Evolutionary conservation across 2,113 vertebrate genomes (phyloP).

Genomic region (Grammomys dolichurus): DNA sequence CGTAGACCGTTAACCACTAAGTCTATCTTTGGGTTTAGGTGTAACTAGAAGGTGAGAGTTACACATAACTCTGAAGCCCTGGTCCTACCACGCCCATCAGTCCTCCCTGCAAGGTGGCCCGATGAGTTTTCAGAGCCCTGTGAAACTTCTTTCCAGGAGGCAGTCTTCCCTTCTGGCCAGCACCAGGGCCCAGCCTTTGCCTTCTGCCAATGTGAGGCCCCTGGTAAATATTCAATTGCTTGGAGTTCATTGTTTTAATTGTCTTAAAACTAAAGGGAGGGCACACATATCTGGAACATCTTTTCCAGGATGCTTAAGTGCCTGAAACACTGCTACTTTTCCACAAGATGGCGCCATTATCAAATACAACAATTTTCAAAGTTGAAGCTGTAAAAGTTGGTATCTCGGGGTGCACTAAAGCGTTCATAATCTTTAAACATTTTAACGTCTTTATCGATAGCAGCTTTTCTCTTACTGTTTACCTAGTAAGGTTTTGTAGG

Average conservation of each 20-base stretch:
- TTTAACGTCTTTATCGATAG: background rate
- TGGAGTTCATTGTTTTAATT: background rate
- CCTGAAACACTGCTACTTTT: constrained; percentile 43
- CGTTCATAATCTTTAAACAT: background rate
- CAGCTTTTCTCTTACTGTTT: background rate
- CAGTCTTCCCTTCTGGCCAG: too few relatives aligned
- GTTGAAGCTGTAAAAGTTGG: background rate
- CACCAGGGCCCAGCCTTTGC: background rate
- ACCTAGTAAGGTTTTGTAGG: background rate
- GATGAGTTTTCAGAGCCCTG: background rate
- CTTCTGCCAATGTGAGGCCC: background rate
- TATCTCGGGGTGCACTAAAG: background rate
- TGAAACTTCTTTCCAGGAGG: background rate
- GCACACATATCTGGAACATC: background rate
- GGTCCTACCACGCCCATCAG: background rate
- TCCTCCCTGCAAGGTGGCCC: background rate
- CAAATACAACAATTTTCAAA: constrained; percentile 62
- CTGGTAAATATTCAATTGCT: too few relatives aligned
- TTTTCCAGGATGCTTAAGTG: background rate
- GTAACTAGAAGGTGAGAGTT: background rate
- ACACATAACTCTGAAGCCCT: too few relatives aligned
- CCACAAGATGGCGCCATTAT: constrained; percentile 77
- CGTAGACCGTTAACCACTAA: too few relatives aligned
- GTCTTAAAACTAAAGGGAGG: background rate
- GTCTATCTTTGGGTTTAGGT: background rate